Evolutionary conservation across 2,797 vertebrate genomes (phyloP), one percentile per base, ranked within the genome.

Genomic region (Spea hammondii): DNA sequence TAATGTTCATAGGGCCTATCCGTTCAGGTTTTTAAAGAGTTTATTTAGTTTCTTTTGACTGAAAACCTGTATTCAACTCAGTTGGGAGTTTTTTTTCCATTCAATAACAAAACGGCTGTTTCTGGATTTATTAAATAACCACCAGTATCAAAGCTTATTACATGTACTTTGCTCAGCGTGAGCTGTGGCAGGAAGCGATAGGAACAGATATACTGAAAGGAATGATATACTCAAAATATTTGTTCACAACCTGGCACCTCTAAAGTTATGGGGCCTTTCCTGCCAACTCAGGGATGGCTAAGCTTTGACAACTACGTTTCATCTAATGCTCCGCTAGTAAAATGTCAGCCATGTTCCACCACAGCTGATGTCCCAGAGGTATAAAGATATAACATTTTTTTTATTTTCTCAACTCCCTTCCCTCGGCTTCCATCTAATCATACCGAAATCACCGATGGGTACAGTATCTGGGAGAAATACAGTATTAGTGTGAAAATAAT

Each of bases 71-170:
- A n/a, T 50, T 68, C 10, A 68, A 68, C 2, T 68, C 45, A 50
- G 47, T 68, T 46, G 45, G 45, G 45, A 68, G 65, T 68, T 68
- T 32, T 32, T 62, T 68, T 12, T n/a, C n/a, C 47, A 66, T 7
- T 11, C 65, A 46, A 65, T 65, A 65, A 46, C 4, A 5, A 4
- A 49, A 48, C 13, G 62, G 4, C 17, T 8, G 51, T 6, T 49
- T 72, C 44, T 62, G 44, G 49, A 45, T 48, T 48, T 14, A 59
- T 47, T 50, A 4, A 60, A 17, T 49, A 11, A 32, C 46, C 57
- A n/a, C 44, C 13, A 59, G 59, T 72, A 72, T 72, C 70, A 60
- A 49, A 17, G 46, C 49, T 47, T 60, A 49, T 62, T 72, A 48
- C 55, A 62, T 45, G 60, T 48, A 14, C 50, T 68, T 46, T 46